Percentiles rank a stretch among this genome's conserved stretches.
These are phyloP conservation scores for Heliconius cydno DNA, from an alignment of 2,888 invertebrate species.

Conservation along the genomic window DNA sequence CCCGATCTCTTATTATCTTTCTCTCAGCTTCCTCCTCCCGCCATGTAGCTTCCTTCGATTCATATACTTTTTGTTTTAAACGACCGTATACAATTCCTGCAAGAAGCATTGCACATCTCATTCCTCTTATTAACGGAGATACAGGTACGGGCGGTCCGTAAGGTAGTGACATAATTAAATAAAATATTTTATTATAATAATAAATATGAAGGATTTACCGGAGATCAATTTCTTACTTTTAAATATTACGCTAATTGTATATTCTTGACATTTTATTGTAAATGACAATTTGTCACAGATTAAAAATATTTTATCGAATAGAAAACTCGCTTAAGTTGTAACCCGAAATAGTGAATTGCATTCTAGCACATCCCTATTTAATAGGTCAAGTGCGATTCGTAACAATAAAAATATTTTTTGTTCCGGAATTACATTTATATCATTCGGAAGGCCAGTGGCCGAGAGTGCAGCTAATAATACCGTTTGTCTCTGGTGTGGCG, in stretches of 20 bases:
- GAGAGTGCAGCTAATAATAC: conserved; percentile 86
- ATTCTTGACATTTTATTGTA: background rate
- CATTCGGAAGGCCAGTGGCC: conserved; percentile 77
- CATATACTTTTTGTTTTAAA: conserved; percentile 63
- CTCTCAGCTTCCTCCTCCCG: conserved; percentile 62
- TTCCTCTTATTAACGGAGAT: conserved; percentile 72
- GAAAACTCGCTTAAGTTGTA: conserved; percentile 59
- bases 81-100: conserved; percentile 70
- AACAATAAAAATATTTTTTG: conserved; percentile 58
- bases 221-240: background rate
- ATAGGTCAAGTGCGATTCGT: conserved; percentile 80
- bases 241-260: background rate
- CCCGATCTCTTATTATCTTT: conserved; percentile 65
- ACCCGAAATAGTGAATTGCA: conserved; percentile 50
- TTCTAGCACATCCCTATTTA: conserved; percentile 59
- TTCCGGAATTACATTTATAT: conserved; percentile 61
- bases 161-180: conserved; percentile 57
- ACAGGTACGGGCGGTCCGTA: conserved; percentile 70
- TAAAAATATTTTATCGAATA: conserved; percentile 38
- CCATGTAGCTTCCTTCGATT: conserved; percentile 56
- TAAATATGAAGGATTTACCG: background rate
- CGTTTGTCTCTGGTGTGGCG: conserved; percentile 83
- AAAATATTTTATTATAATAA: background rate
- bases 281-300: background rate
- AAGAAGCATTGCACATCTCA: conserved; percentile 64